A percentile compares a stretch with the other conserved stretches of the same genome.
phyloP scores from a whole-genome alignment of 2,888 invertebrate genomes.

The Chirona hameri region DNA sequence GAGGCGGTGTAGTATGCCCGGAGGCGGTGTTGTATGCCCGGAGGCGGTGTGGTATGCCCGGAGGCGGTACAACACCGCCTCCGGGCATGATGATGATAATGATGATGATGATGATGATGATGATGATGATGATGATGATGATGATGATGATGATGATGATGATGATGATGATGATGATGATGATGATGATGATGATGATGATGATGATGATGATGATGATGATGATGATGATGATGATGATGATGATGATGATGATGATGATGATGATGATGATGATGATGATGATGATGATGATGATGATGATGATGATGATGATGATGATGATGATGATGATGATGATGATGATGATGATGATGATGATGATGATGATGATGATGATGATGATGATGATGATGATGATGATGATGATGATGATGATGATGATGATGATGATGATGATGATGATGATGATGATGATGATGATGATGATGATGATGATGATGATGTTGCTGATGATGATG shows the following conservation, averaged over 20 bases:
- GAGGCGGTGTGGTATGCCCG: too few species aligned
- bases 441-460: neutral
- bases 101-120: conserved; percentile 22
- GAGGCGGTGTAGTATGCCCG: too few species aligned
- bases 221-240: conserved; percentile 22
- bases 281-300: conserved; percentile 22
- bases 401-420: conserved; percentile 10
- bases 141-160: conserved; percentile 22
- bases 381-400: conserved; percentile 10
- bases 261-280: conserved; percentile 22
- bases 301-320: conserved; percentile 22
- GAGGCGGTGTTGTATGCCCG: too few species aligned
- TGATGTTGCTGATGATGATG: too few species aligned
- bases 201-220: conserved; percentile 22
- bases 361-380: neutral
- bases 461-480: neutral
- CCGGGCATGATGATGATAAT: conserved; percentile 1
- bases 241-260: conserved; percentile 22
- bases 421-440: conserved; percentile 6
- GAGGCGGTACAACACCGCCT: too few species aligned
- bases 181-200: conserved; percentile 22
- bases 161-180: conserved; percentile 22
- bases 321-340: conserved; percentile 22
- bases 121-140: conserved; percentile 22
- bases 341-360: conserved; percentile 22